Evolutionary conservation across 2,113 vertebrate species (phyloP).

Genomic region (Pampusana beccarii): DNA sequence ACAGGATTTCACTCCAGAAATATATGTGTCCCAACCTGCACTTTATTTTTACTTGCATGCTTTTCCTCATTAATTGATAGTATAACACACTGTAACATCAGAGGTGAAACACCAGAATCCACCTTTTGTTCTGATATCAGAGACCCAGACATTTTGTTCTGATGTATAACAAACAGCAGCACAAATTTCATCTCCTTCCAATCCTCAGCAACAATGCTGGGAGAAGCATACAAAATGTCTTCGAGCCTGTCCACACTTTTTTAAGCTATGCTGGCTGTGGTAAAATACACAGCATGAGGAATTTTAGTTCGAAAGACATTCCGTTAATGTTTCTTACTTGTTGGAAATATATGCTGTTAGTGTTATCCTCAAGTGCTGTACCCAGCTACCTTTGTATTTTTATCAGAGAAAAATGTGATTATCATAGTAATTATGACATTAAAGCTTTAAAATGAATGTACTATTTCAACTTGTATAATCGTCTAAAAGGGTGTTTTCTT

Average conservation of each 20-base stretch:
- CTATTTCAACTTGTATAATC: neutral
- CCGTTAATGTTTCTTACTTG: neutral
- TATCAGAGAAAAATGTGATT: neutral
- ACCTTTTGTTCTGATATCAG: neutral
- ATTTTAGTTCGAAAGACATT: neutral
- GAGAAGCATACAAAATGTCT: neutral
- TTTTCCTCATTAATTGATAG: neutral
- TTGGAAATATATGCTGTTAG: neutral
- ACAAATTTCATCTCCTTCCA: neutral
- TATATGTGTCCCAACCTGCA: fast-evolving
- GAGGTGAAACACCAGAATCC: neutral
- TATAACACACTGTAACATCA: neutral
- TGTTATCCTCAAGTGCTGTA: neutral
- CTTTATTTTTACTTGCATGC: neutral
- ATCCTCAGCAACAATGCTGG: neutral
- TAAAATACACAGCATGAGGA: neutral
- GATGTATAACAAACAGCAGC: neutral
- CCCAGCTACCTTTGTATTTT: neutral
- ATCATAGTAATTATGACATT: neutral
- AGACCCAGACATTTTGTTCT: neutral
- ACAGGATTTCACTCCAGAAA: neutral
- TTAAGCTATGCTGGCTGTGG: neutral
- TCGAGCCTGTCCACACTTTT: neutral
- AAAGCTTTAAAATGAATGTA: neutral
- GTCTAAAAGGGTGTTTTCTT: neutral